phyloP scores from a whole-genome alignment of 2,888 invertebrate genomes.

The Mesorhabditis sp. region DNA sequence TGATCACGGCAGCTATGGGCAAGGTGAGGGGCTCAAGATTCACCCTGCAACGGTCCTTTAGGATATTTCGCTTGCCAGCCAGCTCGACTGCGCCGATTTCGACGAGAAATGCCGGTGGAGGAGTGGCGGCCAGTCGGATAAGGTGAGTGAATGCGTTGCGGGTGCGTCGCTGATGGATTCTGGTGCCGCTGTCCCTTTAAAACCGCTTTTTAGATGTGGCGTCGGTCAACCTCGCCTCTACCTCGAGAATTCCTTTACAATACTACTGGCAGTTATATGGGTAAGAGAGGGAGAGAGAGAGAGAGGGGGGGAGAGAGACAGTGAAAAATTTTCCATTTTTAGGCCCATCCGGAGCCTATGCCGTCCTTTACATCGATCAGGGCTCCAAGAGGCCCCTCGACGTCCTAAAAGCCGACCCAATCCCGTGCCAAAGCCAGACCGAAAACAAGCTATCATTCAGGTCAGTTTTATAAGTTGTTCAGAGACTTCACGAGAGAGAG shows the following conservation, averaged over 20 bases:
- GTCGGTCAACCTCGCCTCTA: constrained; percentile 30
- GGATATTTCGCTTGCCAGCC: constrained; percentile 30
- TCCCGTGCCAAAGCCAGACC: constrained; percentile 44
- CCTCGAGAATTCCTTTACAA: constrained; percentile 43
- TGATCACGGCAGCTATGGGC: constrained; percentile 48
- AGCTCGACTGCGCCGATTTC: constrained; percentile 45
- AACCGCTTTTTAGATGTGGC: constrained; percentile 40
- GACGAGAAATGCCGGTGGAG: constrained; percentile 53
- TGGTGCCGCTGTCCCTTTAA: neutral
- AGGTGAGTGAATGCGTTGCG: constrained; percentile 16
- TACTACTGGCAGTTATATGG: constrained; percentile 48
- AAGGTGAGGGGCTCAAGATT: constrained; percentile 5
- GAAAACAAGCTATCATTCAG: constrained; percentile 47
- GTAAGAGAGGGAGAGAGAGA: neutral
- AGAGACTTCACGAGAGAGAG: neutral
- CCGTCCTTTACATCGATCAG: constrained; percentile 53
- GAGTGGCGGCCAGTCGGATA: constrained; percentile 39
- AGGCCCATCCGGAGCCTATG: constrained; percentile 42
- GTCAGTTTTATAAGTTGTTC: constrained; percentile 15
- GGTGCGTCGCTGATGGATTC: neutral
- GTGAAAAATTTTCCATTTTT: neutral
- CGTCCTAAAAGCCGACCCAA: constrained; percentile 52
- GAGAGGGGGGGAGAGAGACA: too few relatives aligned
- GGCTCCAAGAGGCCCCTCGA: constrained; percentile 28
- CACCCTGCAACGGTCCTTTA: too few relatives aligned